Percentiles rank a stretch among this genome's conserved stretches.
These are phyloP conservation scores for Cynopterus brachyotis DNA, from an alignment of 2,113 vertebrate species.

Conservation along the genomic window DNA sequence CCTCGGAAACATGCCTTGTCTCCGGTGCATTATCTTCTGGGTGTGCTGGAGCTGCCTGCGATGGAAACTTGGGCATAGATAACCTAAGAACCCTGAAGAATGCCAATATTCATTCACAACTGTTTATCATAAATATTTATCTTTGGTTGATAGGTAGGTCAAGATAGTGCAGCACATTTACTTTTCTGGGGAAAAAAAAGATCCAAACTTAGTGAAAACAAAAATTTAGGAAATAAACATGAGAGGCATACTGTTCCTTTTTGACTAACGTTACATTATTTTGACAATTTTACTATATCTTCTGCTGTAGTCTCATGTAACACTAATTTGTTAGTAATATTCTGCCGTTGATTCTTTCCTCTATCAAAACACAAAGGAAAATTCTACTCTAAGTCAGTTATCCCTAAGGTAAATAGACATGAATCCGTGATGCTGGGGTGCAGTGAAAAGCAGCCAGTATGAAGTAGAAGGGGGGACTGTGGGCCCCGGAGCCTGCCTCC, in stretches of 20 bases:
- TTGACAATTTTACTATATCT: background rate
- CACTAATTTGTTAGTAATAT: background rate
- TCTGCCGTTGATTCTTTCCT: background rate
- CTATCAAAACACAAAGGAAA: background rate
- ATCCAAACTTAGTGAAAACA: background rate
- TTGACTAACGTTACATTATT: background rate
- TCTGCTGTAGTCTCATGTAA: background rate
- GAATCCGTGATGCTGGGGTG: background rate
- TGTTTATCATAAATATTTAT: constrained; percentile 36
- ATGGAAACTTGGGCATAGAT: background rate
- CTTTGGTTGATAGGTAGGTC: background rate
- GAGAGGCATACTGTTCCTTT: background rate
- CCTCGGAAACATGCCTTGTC: background rate
- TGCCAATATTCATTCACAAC: background rate
- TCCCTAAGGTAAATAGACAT: background rate
- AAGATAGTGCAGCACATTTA: background rate
- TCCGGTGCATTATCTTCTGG: background rate
- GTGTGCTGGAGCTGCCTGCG: background rate
- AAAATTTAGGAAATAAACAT: background rate
- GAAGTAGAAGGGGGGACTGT: background rate
- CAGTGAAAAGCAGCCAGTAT: background rate
- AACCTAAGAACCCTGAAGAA: background rate
- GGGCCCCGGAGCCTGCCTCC: background rate
- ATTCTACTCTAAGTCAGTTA: background rate
- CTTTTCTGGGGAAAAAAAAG: background rate